Evolutionary conservation across 2,888 invertebrate species (phyloP).

Genomic region (Sceliomorpha sp.): DNA sequence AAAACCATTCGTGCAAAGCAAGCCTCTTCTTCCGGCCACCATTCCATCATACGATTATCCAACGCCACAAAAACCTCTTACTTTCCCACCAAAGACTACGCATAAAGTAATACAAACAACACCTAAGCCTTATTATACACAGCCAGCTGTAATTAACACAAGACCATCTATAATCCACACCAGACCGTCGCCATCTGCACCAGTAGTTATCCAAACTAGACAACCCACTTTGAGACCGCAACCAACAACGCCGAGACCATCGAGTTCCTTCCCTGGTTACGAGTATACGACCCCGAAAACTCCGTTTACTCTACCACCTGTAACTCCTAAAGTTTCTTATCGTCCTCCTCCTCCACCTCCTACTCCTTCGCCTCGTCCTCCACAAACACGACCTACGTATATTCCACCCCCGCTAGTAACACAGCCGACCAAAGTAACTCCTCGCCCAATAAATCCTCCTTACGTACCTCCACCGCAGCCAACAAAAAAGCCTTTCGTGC

Average conservation of each 20-base stretch:
- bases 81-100: not conserved
- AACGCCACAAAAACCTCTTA: not conserved
- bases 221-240: constrained; percentile 16
- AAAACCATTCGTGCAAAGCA: constrained; percentile 20
- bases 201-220: too few species aligned
- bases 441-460: constrained; percentile 36
- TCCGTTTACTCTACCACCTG: constrained; percentile 26
- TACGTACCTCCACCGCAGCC: constrained; percentile 38
- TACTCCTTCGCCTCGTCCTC: constrained; percentile 53
- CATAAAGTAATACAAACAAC: not conserved
- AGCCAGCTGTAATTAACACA: too few species aligned
- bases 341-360: constrained; percentile 33
- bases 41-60: constrained; percentile 4
- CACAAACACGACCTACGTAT: constrained; percentile 35
- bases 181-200: too few species aligned
- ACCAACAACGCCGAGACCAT: constrained; percentile 40
- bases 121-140: not conserved
- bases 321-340: constrained; percentile 15
- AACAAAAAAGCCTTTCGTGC: constrained; percentile 11
- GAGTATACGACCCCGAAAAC: constrained; percentile 31
- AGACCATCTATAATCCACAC: too few species aligned
- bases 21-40: not conserved
- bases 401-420: constrained; percentile 60
- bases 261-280: constrained; percentile 17
- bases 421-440: constrained; percentile 20